Evolutionary conservation across 23 tunicate species (phyloP).

Genomic region (Styela clava): DNA sequence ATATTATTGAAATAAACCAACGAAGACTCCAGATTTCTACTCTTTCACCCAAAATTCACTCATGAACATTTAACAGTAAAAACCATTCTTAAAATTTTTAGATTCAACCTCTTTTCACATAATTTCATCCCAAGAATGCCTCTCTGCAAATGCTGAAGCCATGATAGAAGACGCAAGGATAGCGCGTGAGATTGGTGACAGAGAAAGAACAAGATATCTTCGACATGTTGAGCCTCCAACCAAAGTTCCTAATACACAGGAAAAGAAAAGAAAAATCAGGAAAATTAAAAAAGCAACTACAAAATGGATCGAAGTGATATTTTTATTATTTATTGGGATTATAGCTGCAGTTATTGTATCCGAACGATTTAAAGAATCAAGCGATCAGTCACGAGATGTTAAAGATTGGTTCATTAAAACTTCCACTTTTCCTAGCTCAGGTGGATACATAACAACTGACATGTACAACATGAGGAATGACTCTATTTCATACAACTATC

Average conservation of each 20-base stretch:
- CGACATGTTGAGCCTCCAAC: slow-evolving; percentile 58
- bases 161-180: slow-evolving; percentile 30
- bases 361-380: background rate
- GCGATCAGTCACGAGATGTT: slow-evolving; percentile 20
- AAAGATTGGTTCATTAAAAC: slow-evolving; percentile 33
- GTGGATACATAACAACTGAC: slow-evolving; percentile 14
- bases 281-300: slow-evolving; percentile 25
- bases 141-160: slow-evolving; percentile 3
- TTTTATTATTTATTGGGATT: slow-evolving; percentile 28
- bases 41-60: too few species aligned
- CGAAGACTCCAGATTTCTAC: too few species aligned
- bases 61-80: too few species aligned
- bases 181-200: slow-evolving; percentile 31
- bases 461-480: background rate
- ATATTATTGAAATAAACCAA: too few species aligned
- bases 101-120: slow-evolving; percentile 10
- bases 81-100: too few species aligned
- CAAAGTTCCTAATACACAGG: background rate
- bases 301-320: slow-evolving; percentile 36
- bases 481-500: slow-evolving; percentile 5
- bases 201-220: slow-evolving; percentile 63
- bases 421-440: slow-evolving; percentile 18
- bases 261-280: slow-evolving; percentile 39
- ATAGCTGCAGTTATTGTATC: background rate
- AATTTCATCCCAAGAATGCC: background rate